phyloP scores from a whole-genome alignment of 2,888 invertebrate species.

The Crossocerus cetratus region DNA sequence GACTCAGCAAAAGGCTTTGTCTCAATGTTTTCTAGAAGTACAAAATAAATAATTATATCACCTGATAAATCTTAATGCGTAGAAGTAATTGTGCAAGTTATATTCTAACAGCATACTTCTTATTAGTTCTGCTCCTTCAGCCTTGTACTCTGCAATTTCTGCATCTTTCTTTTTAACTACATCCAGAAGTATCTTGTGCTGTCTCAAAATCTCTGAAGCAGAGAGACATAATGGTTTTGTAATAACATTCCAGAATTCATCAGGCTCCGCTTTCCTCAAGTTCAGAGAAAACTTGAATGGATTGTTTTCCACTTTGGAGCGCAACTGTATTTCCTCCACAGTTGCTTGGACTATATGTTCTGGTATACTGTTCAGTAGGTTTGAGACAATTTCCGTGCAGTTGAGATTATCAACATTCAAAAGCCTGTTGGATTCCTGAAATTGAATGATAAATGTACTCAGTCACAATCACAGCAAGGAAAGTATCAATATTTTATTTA shows the following conservation, averaged over 20 bases:
- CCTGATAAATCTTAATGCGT: not conserved
- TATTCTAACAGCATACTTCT: constrained; percentile 58
- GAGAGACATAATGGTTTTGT: constrained; percentile 64
- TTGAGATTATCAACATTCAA: constrained; percentile 59
- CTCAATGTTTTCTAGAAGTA: constrained; percentile 64
- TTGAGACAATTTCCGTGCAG: constrained; percentile 51
- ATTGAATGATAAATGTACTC: constrained; percentile 11
- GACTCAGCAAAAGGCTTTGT: constrained; percentile 63
- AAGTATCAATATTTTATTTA: not conserved
- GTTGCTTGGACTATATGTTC: constrained; percentile 48
- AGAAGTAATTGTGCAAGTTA: not conserved
- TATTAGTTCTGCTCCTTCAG: constrained; percentile 66
- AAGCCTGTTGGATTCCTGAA: constrained; percentile 67
- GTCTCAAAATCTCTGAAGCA: constrained; percentile 57
- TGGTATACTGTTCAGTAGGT: constrained; percentile 62
- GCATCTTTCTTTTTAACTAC: constrained; percentile 68
- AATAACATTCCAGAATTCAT: constrained; percentile 63
- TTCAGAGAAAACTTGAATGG: constrained; percentile 65
- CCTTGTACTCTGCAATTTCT: constrained; percentile 71
- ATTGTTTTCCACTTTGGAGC: constrained; percentile 58
- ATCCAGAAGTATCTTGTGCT: constrained; percentile 60
- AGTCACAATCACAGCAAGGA: too few relatives aligned
- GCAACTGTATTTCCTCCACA: constrained; percentile 57
- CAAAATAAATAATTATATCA: constrained; percentile 6
- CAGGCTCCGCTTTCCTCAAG: constrained; percentile 54